Base-by-base conservation (phyloP, 2,797 vertebrate species). In the Fratercula arctica region DNA sequence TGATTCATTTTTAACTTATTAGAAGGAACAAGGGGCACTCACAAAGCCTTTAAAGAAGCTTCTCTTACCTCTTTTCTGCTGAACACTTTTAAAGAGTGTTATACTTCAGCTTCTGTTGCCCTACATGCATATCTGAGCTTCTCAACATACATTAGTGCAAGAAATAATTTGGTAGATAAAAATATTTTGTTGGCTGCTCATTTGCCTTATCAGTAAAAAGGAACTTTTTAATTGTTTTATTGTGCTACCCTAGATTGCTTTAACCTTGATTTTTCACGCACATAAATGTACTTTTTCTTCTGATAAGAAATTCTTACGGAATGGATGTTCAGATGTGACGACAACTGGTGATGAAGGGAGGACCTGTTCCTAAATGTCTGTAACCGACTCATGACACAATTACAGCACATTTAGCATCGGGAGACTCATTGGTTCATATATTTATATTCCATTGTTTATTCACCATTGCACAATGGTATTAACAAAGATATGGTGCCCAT, bases 381-480 rank as follows among this genome's bases (percentile, higher is more conserved):
- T 77, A 45, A 50, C 7, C 51, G 37, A 60, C 10, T 60, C 16
- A 60, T 3, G 8, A 53, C 21, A 61, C 9, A 60, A 18, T 29
- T 78, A 16, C 5, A 76, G 11, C 19, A 63, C 37, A 50, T 9
- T 69, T 79, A 73, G 16, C 9, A 37, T 28, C 26, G 59, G 15
- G 16, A 54, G 31, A 45, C 4, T 57, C 23, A 35, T 5, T 33
- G 6, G 25, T 18, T 51, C 16, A 6, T n/a, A 13, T 9, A 13
- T 23, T 11, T 50, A 24, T 24, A 5, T 20, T 17, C 15, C 1
- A 2, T 41, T 0, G 11, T 66, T 72, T 63, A 14, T 24, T 67
- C 66, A 15, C 57, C 4, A 5, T 69, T 6, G 18, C 37, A 19
- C 1, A 1, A 5, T 28, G 11, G 1, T 69, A 4, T 35, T 31